These are phyloP conservation scores for Drosophila picticornis DNA, from an alignment of 2,888 invertebrate species.

Conservation along the genomic window DNA sequence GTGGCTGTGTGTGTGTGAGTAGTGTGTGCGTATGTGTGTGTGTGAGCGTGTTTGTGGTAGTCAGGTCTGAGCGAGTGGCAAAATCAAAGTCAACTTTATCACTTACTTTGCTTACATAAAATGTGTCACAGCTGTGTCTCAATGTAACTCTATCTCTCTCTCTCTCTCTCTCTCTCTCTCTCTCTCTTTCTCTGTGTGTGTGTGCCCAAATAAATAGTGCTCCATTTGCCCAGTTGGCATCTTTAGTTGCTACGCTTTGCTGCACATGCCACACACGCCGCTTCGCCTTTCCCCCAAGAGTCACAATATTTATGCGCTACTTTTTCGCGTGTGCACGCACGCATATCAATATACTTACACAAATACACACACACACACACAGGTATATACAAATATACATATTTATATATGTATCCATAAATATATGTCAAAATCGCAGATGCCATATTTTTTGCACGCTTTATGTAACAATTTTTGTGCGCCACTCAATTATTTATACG, in stretches of 20 bases:
- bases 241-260: conserved; percentile 59
- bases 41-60: neutral
- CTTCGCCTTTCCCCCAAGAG: conserved; percentile 15
- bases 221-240: conserved; percentile 48
- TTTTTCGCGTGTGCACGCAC: conserved; percentile 45
- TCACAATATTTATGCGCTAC: conserved; percentile 63
- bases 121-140: conserved; percentile 40
- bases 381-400: neutral
- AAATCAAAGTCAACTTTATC: conserved; percentile 77
- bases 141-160: neutral
- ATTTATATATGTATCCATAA: conserved; percentile 19
- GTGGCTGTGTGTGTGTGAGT: neutral
- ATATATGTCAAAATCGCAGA: conserved; percentile 59
- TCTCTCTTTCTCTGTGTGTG: neutral
- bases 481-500: conserved; percentile 12
- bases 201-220: conserved; percentile 62
- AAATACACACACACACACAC: neutral
- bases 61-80: conserved; percentile 54
- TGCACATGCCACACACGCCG: conserved; percentile 57
- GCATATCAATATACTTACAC: conserved; percentile 5
- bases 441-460: conserved; percentile 68
- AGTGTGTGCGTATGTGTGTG: neutral
- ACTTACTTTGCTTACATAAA: conserved; percentile 70
- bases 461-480: conserved; percentile 54
- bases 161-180: neutral